Conservation (phyloP, 1,140 invertebrate genomes). For the Papilio xuthus region DNA sequence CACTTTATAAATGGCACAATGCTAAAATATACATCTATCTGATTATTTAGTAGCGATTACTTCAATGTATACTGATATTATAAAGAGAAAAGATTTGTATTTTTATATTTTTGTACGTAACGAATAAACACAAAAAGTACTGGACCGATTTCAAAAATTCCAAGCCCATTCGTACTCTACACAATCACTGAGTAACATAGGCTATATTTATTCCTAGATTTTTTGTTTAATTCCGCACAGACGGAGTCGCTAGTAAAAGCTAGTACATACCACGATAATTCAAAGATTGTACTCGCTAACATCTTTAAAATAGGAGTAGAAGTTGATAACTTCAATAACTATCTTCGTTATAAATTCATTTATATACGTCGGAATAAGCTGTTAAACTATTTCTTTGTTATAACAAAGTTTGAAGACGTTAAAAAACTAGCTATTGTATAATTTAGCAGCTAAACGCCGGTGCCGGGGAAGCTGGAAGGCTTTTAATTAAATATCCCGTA, state of each 20-base stretch:
- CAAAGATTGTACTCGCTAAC: not conserved
- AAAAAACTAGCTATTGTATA: constrained; percentile 33
- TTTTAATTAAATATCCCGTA: constrained; percentile 38
- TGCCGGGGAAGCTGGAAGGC: constrained; percentile 24
- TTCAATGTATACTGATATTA: not conserved
- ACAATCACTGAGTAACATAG: too few relatives aligned
- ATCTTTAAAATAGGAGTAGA: not conserved
- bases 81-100: too few relatives aligned
- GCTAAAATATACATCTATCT: too few relatives aligned
- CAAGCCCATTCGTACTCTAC: too few relatives aligned
- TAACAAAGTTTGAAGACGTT: constrained; percentile 24
- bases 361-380: constrained; percentile 17
- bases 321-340: not conserved
- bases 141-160: too few relatives aligned
- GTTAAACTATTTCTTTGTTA: constrained; percentile 9
- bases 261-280: not conserved
- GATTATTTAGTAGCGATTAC: not conserved
- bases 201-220: too few relatives aligned
- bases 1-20: too few relatives aligned
- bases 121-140: too few relatives aligned
- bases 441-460: constrained; percentile 30
- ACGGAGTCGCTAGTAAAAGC: too few relatives aligned
- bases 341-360: constrained; percentile 14
- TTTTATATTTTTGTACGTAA: too few relatives aligned
- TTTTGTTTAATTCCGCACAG: too few relatives aligned